Evolutionary conservation across 2,113 vertebrate species (phyloP).

Genomic region (Hydrolagus affinis): DNA sequence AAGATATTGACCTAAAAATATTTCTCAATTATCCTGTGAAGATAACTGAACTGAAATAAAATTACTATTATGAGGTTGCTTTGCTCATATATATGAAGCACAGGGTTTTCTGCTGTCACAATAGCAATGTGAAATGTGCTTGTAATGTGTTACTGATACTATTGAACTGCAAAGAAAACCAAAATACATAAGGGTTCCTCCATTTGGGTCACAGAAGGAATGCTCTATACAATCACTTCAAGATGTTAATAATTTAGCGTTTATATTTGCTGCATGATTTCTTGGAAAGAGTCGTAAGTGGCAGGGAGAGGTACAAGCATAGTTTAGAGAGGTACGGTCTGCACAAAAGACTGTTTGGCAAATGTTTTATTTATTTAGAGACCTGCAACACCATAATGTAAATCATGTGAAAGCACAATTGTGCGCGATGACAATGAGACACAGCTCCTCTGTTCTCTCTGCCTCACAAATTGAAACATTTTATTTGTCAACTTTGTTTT

Average conservation of each 20-base stretch:
- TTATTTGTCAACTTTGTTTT: background rate
- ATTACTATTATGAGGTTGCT: background rate
- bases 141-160: background rate
- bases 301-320: background rate
- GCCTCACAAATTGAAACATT: background rate
- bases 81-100: background rate
- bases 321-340: too few species aligned
- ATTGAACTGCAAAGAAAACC: background rate
- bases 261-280: background rate
- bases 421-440: background rate
- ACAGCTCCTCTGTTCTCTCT: background rate
- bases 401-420: background rate
- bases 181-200: background rate
- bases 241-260: background rate
- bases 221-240: background rate
- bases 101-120: background rate
- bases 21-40: background rate
- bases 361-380: background rate
- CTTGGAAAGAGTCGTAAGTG: background rate
- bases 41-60: background rate
- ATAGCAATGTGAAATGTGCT: background rate
- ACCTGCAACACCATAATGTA: background rate
- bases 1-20: background rate
- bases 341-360: background rate
- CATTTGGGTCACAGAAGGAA: background rate